Evolutionary conservation across 1,140 invertebrate species (phyloP).

Genomic region (Sycobia sp.): DNA sequence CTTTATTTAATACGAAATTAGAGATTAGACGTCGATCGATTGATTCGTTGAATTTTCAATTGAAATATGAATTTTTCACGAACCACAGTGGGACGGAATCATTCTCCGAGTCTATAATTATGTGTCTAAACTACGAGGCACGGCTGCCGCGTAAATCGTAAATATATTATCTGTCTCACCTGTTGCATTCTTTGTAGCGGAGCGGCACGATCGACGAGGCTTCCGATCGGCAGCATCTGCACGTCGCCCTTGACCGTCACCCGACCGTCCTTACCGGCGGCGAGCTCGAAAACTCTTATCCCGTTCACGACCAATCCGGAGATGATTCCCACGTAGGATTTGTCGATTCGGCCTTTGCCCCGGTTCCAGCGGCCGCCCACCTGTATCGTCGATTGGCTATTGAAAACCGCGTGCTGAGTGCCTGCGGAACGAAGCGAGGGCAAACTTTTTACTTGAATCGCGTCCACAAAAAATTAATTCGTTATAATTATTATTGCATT

Average conservation of each 20-base stretch:
- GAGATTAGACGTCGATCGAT: too few relatives aligned
- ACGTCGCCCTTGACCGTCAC: constrained; percentile 77
- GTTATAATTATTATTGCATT: too few relatives aligned
- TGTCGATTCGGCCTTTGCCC: constrained; percentile 71
- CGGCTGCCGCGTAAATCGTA: too few relatives aligned
- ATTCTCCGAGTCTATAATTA: too few relatives aligned
- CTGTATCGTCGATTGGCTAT: constrained; percentile 87
- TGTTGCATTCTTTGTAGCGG: constrained; percentile 81
- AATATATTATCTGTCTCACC: too few relatives aligned
- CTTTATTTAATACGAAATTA: too few relatives aligned
- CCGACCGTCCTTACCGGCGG: constrained; percentile 77
- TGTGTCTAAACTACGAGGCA: too few relatives aligned
- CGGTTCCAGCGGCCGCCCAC: constrained; percentile 85
- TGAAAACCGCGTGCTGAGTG: constrained; percentile 87
- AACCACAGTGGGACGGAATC: too few relatives aligned
- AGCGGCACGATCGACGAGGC: constrained; percentile 74
- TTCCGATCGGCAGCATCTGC: constrained; percentile 68
- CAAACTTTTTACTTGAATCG: too few relatives aligned
- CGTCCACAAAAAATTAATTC: too few relatives aligned
- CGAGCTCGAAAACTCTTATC: constrained; percentile 81
- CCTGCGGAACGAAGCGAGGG: constrained; percentile 66
- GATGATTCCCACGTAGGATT: constrained; percentile 83
- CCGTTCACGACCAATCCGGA: constrained; percentile 89
- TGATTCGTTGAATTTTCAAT: too few relatives aligned
- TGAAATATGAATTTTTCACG: too few relatives aligned